A percentile compares a stretch with the other conserved stretches of the same genome.
phyloP scores from a whole-genome alignment of 2,797 vertebrate species.

The Syndactyla subalaris region DNA sequence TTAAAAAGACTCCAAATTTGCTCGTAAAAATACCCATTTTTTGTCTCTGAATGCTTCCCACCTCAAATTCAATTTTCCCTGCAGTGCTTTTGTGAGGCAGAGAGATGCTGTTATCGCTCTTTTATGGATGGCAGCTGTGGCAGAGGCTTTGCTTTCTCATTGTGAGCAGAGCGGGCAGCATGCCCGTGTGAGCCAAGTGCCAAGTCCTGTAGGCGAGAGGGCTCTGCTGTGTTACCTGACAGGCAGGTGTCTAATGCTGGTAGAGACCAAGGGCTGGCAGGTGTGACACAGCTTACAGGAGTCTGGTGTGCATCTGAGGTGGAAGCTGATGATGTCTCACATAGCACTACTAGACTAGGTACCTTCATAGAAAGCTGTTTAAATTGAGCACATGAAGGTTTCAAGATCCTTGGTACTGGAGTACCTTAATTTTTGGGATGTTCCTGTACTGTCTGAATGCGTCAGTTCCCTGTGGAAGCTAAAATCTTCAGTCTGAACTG shows the following conservation, averaged over 20 bases:
- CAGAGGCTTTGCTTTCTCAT: background rate
- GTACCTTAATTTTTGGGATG: background rate
- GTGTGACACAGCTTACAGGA: background rate
- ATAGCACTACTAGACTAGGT: rapidly evolving
- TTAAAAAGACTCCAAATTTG: background rate
- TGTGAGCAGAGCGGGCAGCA: rapidly evolving
- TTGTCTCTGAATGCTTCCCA: background rate
- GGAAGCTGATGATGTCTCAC: background rate
- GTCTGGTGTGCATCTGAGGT: background rate
- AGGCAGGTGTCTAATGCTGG: background rate
- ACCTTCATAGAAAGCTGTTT: background rate
- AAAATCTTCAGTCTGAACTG: background rate
- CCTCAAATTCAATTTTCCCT: background rate
- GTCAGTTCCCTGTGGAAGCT: background rate
- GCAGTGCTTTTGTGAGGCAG: background rate
- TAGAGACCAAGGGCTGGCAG: background rate
- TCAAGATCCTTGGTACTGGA: background rate
- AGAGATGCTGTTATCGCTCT: background rate
- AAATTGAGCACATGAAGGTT: background rate
- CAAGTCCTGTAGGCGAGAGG: rapidly evolving
- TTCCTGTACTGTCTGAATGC: background rate
- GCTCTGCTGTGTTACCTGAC: rapidly evolving
- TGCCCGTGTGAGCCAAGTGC: background rate
- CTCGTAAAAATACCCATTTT: background rate
- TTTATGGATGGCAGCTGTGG: background rate